Evolutionary conservation across 2,888 invertebrate species (phyloP).

Genomic region (Drosophila anceps): DNA sequence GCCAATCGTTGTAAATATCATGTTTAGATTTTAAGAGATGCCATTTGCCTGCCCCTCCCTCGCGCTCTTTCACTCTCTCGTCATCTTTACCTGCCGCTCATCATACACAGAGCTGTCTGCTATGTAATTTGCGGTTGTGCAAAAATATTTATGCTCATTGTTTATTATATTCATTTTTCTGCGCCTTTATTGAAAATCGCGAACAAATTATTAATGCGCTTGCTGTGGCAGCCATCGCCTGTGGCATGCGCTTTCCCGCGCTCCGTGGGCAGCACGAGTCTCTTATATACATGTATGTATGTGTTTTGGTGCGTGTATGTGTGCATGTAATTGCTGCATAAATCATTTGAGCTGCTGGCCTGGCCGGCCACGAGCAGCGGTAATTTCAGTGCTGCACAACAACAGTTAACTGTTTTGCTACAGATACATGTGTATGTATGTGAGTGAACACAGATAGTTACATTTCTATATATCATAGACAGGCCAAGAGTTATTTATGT

Average conservation of each 20-base stretch:
- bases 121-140: conserved; percentile 61
- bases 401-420: conserved; percentile 61
- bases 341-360: conserved; percentile 70
- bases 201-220: conserved; percentile 71
- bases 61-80: neutral
- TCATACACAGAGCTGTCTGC: conserved; percentile 50
- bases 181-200: conserved; percentile 67
- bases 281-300: conserved; percentile 6
- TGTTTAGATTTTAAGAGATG: conserved; percentile 25
- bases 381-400: conserved; percentile 60
- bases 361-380: conserved; percentile 62
- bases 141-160: conserved; percentile 75
- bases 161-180: conserved; percentile 60
- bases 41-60: neutral
- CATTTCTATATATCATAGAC: conserved; percentile 49
- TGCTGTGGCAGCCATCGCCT: conserved; percentile 41
- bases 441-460: conserved; percentile 28
- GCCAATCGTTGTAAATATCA: conserved; percentile 43
- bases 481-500: conserved; percentile 50
- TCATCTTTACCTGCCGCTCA: neutral
- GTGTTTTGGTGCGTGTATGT: conserved; percentile 17
- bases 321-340: conserved; percentile 72
- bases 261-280: conserved; percentile 10
- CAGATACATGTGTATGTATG: conserved; percentile 33
- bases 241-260: conserved; percentile 19